Percentiles rank a stretch among this genome's conserved stretches.
phyloP scores from a whole-genome alignment of 2,797 vertebrate genomes.

The Tokudaia tokunoshimensis region DNA sequence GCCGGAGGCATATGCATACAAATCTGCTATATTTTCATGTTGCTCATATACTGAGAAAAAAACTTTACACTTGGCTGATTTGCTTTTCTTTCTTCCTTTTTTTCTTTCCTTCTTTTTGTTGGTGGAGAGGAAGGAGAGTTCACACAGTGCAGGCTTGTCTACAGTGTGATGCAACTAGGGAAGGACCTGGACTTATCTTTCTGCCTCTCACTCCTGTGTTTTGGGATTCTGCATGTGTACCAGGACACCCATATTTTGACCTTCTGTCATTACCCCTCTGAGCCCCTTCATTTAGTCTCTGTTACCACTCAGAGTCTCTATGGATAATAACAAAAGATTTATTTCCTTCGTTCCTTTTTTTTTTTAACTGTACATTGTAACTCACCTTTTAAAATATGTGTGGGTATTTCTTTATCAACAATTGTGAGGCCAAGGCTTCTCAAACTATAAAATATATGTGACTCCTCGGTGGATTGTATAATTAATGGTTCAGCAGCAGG shows the following conservation, averaged over 20 bases:
- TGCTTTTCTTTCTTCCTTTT: neutral
- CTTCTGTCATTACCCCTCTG: neutral
- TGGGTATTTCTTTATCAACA: neutral
- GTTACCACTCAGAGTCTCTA: neutral
- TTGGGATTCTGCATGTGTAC: neutral
- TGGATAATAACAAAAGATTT: neutral
- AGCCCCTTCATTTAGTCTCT: neutral
- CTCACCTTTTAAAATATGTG: neutral
- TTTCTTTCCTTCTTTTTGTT: neutral
- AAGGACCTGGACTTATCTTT: neutral
- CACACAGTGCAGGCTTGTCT: neutral
- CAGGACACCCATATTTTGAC: neutral
- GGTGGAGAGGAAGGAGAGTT: neutral
- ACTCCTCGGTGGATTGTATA: neutral
- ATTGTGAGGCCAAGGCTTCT: neutral
- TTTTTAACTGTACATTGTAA: neutral
- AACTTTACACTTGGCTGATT: neutral
- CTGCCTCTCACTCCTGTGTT: neutral
- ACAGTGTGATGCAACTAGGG: neutral
- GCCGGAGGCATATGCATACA: neutral
- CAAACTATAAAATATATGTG: neutral
- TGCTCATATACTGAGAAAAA: neutral
- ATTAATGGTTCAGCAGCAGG: slow-evolving; percentile 4
- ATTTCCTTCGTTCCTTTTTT: neutral
- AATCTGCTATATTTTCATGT: neutral